These are phyloP conservation scores for Antheraea assamensis DNA, from an alignment of 2,888 invertebrate genomes.

Conservation along the genomic window DNA sequence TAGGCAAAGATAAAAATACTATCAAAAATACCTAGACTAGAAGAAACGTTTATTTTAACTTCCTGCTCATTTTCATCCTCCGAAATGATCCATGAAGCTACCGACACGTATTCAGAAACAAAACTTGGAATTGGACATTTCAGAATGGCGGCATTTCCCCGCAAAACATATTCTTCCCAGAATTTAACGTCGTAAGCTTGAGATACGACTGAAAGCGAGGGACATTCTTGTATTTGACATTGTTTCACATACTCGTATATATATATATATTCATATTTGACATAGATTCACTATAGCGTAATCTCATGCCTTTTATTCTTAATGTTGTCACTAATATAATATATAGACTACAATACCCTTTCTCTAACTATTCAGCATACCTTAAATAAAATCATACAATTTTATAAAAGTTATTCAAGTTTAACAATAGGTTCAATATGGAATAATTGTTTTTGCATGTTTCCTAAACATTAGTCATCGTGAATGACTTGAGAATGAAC, in stretches of 20 bases:
- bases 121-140: slow-evolving; percentile 97
- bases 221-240: background rate
- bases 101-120: slow-evolving; percentile 94
- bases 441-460: background rate
- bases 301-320: background rate
- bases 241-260: too few relatives aligned
- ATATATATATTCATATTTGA: too few relatives aligned
- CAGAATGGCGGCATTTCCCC: slow-evolving; percentile 94
- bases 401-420: background rate
- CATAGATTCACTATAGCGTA: background rate
- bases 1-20: slow-evolving; percentile 1
- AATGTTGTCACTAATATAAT: background rate
- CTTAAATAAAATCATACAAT: background rate
- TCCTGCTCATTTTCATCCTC: slow-evolving; percentile 81
- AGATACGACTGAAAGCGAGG: slow-evolving; percentile 89
- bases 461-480: background rate
- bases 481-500: too few relatives aligned
- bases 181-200: slow-evolving; percentile 95
- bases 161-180: slow-evolving; percentile 95
- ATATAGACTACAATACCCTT: background rate
- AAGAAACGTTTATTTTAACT: slow-evolving; percentile 61
- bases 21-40: slow-evolving; percentile 58
- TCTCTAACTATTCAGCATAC: background rate
- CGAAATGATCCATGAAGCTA: slow-evolving; percentile 93
- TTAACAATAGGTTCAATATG: background rate